Base-by-base conservation (phyloP, 2,113 vertebrate species). In the Burhinus bistriatus region DNA sequence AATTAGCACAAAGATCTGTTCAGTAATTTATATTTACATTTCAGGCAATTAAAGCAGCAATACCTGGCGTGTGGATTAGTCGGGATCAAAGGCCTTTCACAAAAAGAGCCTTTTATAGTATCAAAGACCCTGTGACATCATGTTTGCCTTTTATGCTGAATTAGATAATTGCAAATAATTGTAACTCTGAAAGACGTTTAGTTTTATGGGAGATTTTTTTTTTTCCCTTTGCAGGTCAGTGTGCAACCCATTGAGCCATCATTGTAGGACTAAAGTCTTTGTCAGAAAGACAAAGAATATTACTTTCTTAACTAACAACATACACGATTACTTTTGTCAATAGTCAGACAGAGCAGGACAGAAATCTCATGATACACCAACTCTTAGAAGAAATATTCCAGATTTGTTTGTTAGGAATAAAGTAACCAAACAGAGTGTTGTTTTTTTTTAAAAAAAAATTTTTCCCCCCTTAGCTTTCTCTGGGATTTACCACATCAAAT, bases 21-120 rank as follows among this genome's bases (percentile, higher is more conserved):
- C 54, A 45, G 93, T 94, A 96, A 95, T 96, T 96, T 94, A 90
- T 98, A 97, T 98, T 97, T 98, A 96, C 92, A 93, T 95, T 95
- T 88, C 57, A 95, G 77, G 68, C 93, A 95, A 97, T 98, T 97
- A 97, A 98, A 95, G 88, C 81, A 93, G 93, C 70, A 95, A 86
- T 95, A 97, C 93, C 81, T 97, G 97, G 71, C 3, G 26, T 93
- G 90, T 76, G 89, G 90, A 97, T 97, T 91, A 97, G 93, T 40
- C 47, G 40, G 84, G 94, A 95, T 96, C 85, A 97, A 96, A 98
- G 87, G 73, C 27, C 71, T 92, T 96, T 89, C 51, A 96, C 51
- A 64, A 61, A 93, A 95, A 81, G 81, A 94, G 66, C 32, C 86
- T 94, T 96, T 96, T 95, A 89, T 93, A 77, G 94, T 93, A 94